These are phyloP conservation scores for Eurypyga helias DNA, from an alignment of 2,113 vertebrate genomes.

Conservation along the genomic window DNA sequence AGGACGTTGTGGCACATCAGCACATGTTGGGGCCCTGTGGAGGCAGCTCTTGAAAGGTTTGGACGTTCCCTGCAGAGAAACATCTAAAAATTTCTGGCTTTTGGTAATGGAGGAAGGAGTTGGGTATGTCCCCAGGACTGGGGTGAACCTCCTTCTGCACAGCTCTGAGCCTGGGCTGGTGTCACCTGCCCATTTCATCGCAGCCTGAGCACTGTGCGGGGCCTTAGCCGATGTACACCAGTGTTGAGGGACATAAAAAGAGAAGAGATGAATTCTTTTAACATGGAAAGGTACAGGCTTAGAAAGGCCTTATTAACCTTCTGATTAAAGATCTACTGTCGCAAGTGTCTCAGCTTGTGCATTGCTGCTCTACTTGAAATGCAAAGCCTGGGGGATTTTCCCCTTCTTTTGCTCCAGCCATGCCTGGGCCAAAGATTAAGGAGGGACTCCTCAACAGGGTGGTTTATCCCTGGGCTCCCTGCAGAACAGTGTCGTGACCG, in stretches of 20 bases:
- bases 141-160: rapidly evolving
- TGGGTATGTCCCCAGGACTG: rapidly evolving
- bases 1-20: not conserved
- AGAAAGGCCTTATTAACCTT: not conserved
- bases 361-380: not conserved
- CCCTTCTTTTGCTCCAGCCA: not conserved
- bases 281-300: not conserved
- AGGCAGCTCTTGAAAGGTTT: not conserved
- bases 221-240: not conserved
- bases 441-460: not conserved
- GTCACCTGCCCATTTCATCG: not conserved
- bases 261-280: not conserved
- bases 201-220: not conserved
- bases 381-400: not conserved
- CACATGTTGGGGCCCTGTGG: not conserved
- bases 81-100: not conserved
- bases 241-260: not conserved
- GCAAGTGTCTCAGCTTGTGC: rapidly evolving
- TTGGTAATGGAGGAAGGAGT: not conserved
- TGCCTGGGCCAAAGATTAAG: not conserved
- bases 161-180: not conserved
- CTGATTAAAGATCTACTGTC: not conserved
- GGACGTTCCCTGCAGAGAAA: not conserved
- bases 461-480: not conserved
- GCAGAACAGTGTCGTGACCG: not conserved